phyloP scores from a whole-genome alignment of 2,888 invertebrate species.

The Hemithea aestivaria region DNA sequence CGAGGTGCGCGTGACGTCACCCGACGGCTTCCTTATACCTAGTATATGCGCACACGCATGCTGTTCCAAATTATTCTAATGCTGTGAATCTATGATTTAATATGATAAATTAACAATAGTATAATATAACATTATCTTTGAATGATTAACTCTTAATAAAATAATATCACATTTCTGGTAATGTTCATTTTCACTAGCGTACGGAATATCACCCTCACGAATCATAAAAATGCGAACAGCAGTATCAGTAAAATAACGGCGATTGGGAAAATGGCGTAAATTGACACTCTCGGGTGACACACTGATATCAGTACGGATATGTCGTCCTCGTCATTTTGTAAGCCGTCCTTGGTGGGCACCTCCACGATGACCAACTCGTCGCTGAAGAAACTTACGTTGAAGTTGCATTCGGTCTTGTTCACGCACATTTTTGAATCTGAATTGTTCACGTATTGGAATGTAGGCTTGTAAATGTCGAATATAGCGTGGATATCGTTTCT shows the following conservation, averaged over 20 bases:
- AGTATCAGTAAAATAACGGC: constrained; percentile 86
- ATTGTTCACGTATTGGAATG: constrained; percentile 87
- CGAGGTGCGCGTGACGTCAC: neutral
- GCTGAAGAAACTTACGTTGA: constrained; percentile 84
- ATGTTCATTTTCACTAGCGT: constrained; percentile 62
- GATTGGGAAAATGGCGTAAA: constrained; percentile 90
- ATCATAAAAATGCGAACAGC: constrained; percentile 89
- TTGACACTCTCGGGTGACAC: constrained; percentile 87
- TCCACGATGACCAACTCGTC: constrained; percentile 91
- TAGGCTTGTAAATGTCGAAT: constrained; percentile 91
- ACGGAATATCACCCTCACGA: constrained; percentile 46
- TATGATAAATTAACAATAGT: constrained; percentile 24
- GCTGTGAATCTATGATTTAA: constrained; percentile 24
- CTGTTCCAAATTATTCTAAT: constrained; percentile 19
- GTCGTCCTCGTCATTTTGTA: constrained; percentile 87
- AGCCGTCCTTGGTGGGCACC: constrained; percentile 89
- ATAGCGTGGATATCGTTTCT: constrained; percentile 89
- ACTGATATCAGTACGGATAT: constrained; percentile 85
- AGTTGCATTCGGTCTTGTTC: constrained; percentile 87
- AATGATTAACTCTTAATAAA: constrained; percentile 51
- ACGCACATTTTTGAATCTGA: constrained; percentile 83
- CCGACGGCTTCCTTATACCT: constrained; percentile 3
- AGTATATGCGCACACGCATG: too few species aligned
- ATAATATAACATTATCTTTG: constrained; percentile 19
- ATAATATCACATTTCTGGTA: constrained; percentile 73